Base-by-base conservation (phyloP, 2,113 vertebrate species). In the Orycteropus afer region DNA sequence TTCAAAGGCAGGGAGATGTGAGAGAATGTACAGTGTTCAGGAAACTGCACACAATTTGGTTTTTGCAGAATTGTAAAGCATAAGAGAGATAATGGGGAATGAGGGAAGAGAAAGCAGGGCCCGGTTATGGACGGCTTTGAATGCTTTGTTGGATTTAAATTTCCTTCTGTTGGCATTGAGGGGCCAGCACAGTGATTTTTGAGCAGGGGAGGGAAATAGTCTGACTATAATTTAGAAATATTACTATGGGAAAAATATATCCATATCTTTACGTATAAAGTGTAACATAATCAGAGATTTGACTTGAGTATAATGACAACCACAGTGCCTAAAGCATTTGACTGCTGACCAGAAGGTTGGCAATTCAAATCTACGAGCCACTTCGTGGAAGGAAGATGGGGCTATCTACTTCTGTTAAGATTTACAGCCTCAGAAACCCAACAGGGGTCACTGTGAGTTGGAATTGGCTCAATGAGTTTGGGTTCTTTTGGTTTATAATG, bases 161-260 rank as follows among this genome's bases (percentile, higher is more conserved):
- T 40, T 59, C 49, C 49, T 90, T 53, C 76, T 34, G 3, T 23
- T 42, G 69, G 42, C 59, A 17, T 4, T 53, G 51, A 92, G 74
- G 14, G 37, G 25, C 2, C 34, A 42, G 1, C 25, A 42, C 32
- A 40, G 18, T 93, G 81, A 40, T 82, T 86, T 89, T 61, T 47
- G n/a, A 94, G 42, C 32, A 86, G 5, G 49, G 32, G 32, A 76
- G 57, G 51, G 51, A 71, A 34, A 27, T 34, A 3, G n/a, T 61
- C 42, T 82, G 51, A 71, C 40, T 63, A 14, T 45, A 74, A 65
- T 91, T 91, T 73, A 65, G 71, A 79, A 94, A 71, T 42, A 89
- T 47, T 37, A 71, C 55, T 53, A 23, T 78, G 76, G 34, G 23
- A 65, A 92, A 59, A n/a, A 61, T 78, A 42, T 86, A 32, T 67